Evolutionary conservation across 2,797 vertebrate genomes (phyloP).

Genomic region (Sternotherus odoratus): DNA sequence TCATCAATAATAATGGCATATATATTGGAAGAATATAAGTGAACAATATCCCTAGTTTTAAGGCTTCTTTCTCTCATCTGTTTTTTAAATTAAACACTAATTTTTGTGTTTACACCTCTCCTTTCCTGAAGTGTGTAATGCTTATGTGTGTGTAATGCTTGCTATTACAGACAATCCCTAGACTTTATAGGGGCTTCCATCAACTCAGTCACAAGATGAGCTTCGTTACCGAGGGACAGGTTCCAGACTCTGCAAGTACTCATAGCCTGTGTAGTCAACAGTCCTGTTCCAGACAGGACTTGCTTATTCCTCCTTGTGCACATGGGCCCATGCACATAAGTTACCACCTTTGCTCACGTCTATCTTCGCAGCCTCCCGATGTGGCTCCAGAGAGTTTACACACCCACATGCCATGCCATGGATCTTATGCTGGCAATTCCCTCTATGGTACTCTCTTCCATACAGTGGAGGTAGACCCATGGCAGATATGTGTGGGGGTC

Average conservation of each 20-base stretch:
- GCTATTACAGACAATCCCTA: neutral
- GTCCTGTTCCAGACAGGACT: neutral
- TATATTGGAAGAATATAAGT: neutral
- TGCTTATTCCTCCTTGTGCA: neutral
- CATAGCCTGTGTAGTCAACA: neutral
- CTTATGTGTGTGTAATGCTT: too few species aligned
- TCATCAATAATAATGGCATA: neutral
- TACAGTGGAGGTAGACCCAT: neutral
- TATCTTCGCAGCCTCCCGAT: neutral
- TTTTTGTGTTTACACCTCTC: neutral
- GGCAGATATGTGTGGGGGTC: neutral
- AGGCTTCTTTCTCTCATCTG: neutral
- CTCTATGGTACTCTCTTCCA: neutral
- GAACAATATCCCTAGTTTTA: neutral
- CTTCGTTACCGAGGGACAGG: neutral
- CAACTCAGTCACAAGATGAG: neutral
- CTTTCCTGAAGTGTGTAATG: accelerated
- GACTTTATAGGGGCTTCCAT: neutral
- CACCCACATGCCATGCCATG: neutral
- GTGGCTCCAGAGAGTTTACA: neutral
- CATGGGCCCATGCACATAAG: neutral
- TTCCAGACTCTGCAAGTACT: neutral
- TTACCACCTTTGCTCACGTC: neutral
- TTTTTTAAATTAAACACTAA: neutral
- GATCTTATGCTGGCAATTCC: neutral